Conservation (phyloP, 2,797 vertebrate species). For the Cyprinodon diabolis region DNA sequence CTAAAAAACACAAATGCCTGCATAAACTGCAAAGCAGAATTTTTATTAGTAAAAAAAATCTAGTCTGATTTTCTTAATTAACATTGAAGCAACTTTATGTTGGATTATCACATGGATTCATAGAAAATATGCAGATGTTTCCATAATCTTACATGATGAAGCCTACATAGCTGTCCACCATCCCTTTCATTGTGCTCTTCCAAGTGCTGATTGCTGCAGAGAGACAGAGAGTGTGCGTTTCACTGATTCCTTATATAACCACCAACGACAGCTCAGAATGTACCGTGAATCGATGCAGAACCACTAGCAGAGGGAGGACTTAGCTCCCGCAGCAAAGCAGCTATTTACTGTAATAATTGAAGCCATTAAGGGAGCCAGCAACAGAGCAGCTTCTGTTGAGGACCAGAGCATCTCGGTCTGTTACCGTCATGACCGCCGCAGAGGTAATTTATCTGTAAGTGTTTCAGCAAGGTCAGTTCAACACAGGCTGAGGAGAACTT, state of each 20-base stretch:
- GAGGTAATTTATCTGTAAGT: slow-evolving; percentile 20
- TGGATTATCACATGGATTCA: background rate
- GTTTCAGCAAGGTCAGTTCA: slow-evolving; percentile 29
- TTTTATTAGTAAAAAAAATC: no score
- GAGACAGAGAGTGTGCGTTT: slow-evolving; percentile 36
- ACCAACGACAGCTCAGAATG: slow-evolving; percentile 50
- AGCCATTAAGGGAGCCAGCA: slow-evolving; percentile 40
- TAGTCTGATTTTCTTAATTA: background rate
- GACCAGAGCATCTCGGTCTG: slow-evolving; percentile 25
- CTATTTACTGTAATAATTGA: slow-evolving; percentile 60
- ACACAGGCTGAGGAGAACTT: slow-evolving; percentile 10
- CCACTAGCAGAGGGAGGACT: slow-evolving; percentile 65
- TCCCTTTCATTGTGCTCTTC: slow-evolving; percentile 48
- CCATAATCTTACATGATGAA: background rate
- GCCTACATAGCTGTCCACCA: background rate
- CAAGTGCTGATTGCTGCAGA: slow-evolving; percentile 43
- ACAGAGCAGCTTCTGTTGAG: slow-evolving; percentile 21
- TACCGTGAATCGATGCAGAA: slow-evolving; percentile 53
- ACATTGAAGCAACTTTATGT: background rate
- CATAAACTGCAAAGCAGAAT: no score
- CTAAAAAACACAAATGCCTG: no score
- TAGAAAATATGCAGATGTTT: background rate
- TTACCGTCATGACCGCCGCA: slow-evolving; percentile 31
- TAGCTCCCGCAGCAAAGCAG: slow-evolving; percentile 50
- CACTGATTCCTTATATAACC: slow-evolving; percentile 63